phyloP scores from a whole-genome alignment of 2,797 vertebrate species.

The Holocentrus rufus region DNA sequence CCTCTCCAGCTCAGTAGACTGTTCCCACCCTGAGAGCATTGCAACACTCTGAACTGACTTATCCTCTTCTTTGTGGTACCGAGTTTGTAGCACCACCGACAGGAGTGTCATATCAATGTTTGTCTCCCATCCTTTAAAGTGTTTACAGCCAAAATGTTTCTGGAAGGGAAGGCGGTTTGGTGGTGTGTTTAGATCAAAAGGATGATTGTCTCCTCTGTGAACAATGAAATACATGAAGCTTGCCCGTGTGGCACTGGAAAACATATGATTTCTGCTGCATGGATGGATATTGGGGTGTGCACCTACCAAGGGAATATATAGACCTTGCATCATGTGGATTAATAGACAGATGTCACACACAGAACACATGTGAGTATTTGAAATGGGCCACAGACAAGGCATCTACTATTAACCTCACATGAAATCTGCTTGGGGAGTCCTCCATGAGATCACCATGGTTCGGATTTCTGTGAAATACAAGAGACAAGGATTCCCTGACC shows the following conservation, averaged over 20 bases:
- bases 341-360: conserved; percentile 7
- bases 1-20: conserved; percentile 80
- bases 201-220: conserved; percentile 47
- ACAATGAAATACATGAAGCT: conserved; percentile 62
- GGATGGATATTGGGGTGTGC: conserved; percentile 28
- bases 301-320: not conserved
- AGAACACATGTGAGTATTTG: conserved; percentile 24
- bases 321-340: conserved; percentile 2
- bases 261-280: conserved; percentile 33
- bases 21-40: conserved; percentile 26
- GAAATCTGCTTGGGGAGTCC: conserved; percentile 38
- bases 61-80: conserved; percentile 49
- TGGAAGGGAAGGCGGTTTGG: conserved; percentile 15
- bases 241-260: conserved; percentile 24
- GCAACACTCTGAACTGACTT: conserved; percentile 42
- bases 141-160: conserved; percentile 59
- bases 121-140: conserved; percentile 49
- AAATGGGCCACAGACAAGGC: conserved; percentile 12
- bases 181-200: conserved; percentile 21
- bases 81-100: conserved; percentile 42
- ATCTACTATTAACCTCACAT: conserved; percentile 34
- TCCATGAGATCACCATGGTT: conserved; percentile 18
- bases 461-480: conserved; percentile 44
- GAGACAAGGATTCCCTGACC: conserved; percentile 23
- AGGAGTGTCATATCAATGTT: conserved; percentile 47